Base-by-base conservation (phyloP, 1,140 invertebrate species). In the Telenomus remus region DNA sequence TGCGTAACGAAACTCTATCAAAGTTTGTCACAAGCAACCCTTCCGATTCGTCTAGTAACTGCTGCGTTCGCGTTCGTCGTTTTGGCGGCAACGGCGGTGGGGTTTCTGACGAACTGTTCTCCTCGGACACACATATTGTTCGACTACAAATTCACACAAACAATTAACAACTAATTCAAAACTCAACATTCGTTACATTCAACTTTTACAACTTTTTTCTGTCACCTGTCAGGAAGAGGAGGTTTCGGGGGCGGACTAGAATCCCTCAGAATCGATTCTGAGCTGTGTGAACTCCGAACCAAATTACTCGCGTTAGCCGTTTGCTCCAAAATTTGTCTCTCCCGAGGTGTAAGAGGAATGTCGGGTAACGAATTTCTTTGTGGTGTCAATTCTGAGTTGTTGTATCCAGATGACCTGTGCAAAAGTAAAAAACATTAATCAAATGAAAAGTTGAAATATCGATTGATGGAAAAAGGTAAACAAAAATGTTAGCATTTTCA, bases 221-320 rank as follows among this genome's bases (percentile, higher is more conserved):
- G n/a, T n/a, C n/a, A 93, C 92, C 92, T 88, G 78, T 91, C 91
- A 42, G 95, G 94, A 78, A 95, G 88, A 46, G 95, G 95, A 44
- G 96, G 96, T 88, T 97, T 97, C 2, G 95, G 95, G 51, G 95
- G 95, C 56, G 94, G 88, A 86, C 90, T 90, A 75, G 89, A 89
- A 85, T 92, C 91, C 65, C 90, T 91, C 85, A 92, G 85, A 65
- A 92, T 90, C 0, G 92, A 93, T 85, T 95, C 94, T 4, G 93
- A 93, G 79, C 93, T 94, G 79, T 94, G 93, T 47, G 93, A 94
- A 70, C 89, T 90, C 54, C 91, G 88, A 72, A 92, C 90, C 39
- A 90, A 87, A 79, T 84, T 89, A 61, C 84, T 86, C 69, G 85
- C 86, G 68, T 87, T 89, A 7, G 89, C 89, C 4, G 89, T 90